Base-by-base conservation (phyloP, 2,113 vertebrate genomes). In the Mormyrus iriodes region DNA sequence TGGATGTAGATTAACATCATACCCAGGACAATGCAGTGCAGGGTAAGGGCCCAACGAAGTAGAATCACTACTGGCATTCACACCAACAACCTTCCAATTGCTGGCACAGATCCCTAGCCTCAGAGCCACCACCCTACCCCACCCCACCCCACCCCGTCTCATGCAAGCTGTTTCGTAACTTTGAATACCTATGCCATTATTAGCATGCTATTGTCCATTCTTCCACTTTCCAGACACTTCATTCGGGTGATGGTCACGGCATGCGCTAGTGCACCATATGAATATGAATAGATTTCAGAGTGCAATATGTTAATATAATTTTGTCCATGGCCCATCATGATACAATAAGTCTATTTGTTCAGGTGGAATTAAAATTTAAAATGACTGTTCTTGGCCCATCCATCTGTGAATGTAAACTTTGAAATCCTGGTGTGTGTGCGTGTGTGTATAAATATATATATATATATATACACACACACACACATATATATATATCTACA, bases 231-330 rank as follows among this genome's bases (percentile, higher is more conserved):
- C 19, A 84, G 82, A 24, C 44, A 42, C 76, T 82, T 82, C 19
- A 44, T 82, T 44, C 31, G n/a, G 19, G 19, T 48, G 82, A 48
- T 84, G 44, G 82, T 84, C 44, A 46, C 19, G 3, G 15, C 44
- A n/a, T n/a, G 12, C 0, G 21, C 82, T n/a, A 1, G 2, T n/a
- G 9, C 44, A 48, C 19, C 31, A 15, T 79, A 79, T 79, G 35
- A n/a, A 44, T 84, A 24, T 84, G 82, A 82, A 82, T 44, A 82
- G 15, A 82, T 84, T 84, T 84, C 44, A 84, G 39, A 84, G 21
- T 84, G 82, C 44, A n/a, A 12, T 84, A 84, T 84, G 42, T 24
- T 84, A 44, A 84, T 46, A 84, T 48, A 24, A 46, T 48, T 83
- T 84, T n/a, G 44, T 84, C 82, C 44, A 13, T 42, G 44, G 21